Conservation (phyloP, 2,888 invertebrate genomes). For the Hydrotaea cyrtoneurina region DNA sequence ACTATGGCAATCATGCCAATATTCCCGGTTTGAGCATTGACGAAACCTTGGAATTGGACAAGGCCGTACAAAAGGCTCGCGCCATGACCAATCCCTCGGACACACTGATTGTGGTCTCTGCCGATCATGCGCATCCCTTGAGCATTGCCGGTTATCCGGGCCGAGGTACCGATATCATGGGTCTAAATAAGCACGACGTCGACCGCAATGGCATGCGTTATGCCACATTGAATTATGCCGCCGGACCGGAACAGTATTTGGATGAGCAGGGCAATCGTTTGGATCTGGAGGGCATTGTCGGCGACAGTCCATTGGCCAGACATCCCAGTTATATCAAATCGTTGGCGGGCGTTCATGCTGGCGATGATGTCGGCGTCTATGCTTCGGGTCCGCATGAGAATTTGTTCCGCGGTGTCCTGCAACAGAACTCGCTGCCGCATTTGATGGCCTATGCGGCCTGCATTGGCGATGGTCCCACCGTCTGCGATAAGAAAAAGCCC, state of each 20-base stretch:
- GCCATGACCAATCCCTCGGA: conserved; percentile 84
- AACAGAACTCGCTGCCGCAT: conserved; percentile 89
- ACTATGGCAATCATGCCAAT: conserved; percentile 88
- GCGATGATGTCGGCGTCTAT: conserved; percentile 90
- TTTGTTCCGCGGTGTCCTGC: conserved; percentile 88
- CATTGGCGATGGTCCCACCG: conserved; percentile 84
- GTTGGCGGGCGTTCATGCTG: conserved; percentile 86
- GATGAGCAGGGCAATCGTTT: conserved; percentile 71
- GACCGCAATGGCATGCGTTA: conserved; percentile 81
- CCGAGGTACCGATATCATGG: conserved; percentile 82
- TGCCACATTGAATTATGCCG: conserved; percentile 87
- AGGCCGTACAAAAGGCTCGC: conserved; percentile 85
- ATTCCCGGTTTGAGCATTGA: conserved; percentile 85
- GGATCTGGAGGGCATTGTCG: conserved; percentile 64
- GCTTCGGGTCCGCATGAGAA: conserved; percentile 90
- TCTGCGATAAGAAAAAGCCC: conserved; percentile 40
- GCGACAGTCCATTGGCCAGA: background rate
- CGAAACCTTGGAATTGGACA: conserved; percentile 88
- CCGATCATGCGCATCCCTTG: conserved; percentile 90
- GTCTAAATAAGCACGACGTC: conserved; percentile 74
- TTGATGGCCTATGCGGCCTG: conserved; percentile 87
- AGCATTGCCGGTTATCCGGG: conserved; percentile 87
- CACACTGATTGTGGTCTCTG: conserved; percentile 88
- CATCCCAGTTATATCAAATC: conserved; percentile 72
- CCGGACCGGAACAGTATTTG: conserved; percentile 82